A percentile compares a stretch with the other conserved stretches of the same genome.
Evolutionary conservation across 2,797 vertebrate genomes (phyloP).

Genomic region (Cryptoprocta ferox): DNA sequence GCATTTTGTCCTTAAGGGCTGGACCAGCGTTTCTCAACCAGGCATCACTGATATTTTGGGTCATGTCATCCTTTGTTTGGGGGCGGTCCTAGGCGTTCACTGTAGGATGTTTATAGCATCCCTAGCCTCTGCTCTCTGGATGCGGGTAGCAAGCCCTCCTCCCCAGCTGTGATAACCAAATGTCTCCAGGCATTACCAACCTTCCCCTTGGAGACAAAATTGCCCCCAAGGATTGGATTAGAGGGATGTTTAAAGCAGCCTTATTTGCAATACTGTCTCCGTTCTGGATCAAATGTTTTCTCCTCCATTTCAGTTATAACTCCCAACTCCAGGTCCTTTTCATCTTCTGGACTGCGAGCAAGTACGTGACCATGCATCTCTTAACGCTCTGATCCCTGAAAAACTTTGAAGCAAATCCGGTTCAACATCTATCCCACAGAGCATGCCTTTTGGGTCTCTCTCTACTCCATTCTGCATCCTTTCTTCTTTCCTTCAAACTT

Average conservation of each 20-base stretch:
- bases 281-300: background rate
- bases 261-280: background rate
- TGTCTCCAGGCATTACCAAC: background rate
- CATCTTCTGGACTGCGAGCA: background rate
- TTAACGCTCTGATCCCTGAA: background rate
- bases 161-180: background rate
- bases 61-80: background rate
- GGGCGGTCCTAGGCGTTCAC: rapidly evolving
- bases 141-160: background rate
- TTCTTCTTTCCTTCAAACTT: background rate
- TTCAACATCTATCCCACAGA: rapidly evolving
- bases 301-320: background rate
- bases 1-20: background rate
- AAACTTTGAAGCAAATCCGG: background rate
- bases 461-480: background rate
- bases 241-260: background rate
- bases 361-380: background rate
- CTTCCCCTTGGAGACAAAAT: background rate
- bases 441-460: rapidly evolving
- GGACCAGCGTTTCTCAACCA: background rate
- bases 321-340: background rate
- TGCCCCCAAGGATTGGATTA: background rate
- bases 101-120: background rate
- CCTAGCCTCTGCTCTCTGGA: background rate
- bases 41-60: rapidly evolving